Conservation (phyloP, 2,113 vertebrate genomes). For the Ictidomys tridecemlineatus region DNA sequence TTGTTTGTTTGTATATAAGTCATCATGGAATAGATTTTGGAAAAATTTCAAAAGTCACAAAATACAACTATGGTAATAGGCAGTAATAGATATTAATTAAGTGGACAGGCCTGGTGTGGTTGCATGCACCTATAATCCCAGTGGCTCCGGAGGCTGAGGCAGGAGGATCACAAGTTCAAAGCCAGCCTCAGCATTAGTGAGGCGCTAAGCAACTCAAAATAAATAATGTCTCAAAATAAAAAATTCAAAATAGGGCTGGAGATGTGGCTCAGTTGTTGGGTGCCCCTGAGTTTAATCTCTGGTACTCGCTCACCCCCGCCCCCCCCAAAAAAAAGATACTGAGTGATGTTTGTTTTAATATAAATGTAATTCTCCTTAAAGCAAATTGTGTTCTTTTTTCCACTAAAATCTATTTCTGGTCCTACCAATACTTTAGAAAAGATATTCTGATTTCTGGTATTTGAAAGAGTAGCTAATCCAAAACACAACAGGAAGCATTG, state of each 20-base stretch:
- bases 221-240: no score
- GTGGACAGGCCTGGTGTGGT: background rate
- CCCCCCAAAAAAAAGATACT: no score
- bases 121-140: no score
- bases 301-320: no score
- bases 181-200: no score
- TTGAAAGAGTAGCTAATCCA: constrained; percentile 32
- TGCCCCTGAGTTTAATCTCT: no score
- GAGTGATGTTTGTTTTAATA: background rate
- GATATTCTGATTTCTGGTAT: constrained; percentile 1
- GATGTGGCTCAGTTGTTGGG: no score
- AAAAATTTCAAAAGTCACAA: constrained; percentile 15
- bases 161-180: no score
- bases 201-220: no score
- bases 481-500: background rate
- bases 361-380: constrained; percentile 27
- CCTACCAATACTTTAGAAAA: background rate
- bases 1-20: background rate
- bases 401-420: background rate
- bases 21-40: background rate
- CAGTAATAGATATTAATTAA: background rate
- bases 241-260: no score
- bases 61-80: background rate
- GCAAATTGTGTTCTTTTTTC: background rate
- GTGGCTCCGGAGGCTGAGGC: no score